These are phyloP conservation scores for Petroica traversi DNA, from an alignment of 2,113 vertebrate species.

Conservation along the genomic window DNA sequence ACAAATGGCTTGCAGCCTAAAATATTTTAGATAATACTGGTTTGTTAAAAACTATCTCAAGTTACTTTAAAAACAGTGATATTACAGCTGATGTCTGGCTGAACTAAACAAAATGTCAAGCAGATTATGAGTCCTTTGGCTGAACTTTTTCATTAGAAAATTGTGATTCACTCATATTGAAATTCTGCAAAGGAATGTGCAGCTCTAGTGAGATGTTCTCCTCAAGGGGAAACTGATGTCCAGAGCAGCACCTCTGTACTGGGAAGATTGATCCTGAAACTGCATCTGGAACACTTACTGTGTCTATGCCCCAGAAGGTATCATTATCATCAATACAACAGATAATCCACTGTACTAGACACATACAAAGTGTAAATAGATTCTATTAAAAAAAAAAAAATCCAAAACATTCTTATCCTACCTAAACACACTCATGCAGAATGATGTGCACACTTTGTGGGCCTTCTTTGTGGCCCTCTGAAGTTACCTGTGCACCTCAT, in stretches of 20 bases:
- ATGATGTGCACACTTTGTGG: fast-evolving
- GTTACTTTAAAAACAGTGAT: not conserved
- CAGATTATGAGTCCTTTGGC: not conserved
- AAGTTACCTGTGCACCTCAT: not conserved
- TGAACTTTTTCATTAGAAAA: not conserved
- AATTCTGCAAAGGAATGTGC: not conserved
- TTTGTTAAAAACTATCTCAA: not conserved
- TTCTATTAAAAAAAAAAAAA: not conserved
- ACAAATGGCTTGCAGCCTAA: not conserved
- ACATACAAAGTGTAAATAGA: not conserved
- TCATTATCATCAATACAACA: not conserved
- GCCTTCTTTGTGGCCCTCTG: not conserved
- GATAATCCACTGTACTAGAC: not conserved
- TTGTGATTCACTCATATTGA: not conserved
- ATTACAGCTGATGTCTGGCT: not conserved
- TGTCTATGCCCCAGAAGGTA: not conserved
- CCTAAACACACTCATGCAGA: not conserved
- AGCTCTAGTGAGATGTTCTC: not conserved
- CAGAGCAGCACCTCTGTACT: not conserved
- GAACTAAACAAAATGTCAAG: constrained; percentile 3
- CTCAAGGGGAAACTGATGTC: not conserved
- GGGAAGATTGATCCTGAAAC: not conserved
- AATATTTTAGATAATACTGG: not conserved
- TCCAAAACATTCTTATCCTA: not conserved
- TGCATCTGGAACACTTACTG: not conserved